These are phyloP conservation scores for Darevskia mixta DNA, from an alignment of 2,797 vertebrate species.

Conservation along the genomic window DNA sequence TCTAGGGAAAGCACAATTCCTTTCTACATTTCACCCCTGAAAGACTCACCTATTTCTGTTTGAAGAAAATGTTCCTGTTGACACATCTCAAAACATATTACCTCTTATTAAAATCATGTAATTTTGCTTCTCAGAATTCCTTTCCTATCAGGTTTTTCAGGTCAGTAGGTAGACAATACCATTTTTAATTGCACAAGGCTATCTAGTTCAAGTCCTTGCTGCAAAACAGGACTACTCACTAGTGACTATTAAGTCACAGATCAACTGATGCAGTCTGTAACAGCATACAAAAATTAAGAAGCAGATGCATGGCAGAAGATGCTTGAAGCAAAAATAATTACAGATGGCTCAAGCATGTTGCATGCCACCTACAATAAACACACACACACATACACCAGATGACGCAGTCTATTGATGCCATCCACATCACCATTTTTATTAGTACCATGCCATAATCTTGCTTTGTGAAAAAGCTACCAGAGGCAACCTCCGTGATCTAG, in stretches of 20 bases:
- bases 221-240: neutral
- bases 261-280: neutral
- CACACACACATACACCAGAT: neutral
- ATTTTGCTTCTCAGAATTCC: neutral
- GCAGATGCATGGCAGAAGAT: neutral
- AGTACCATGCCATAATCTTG: neutral
- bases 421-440: neutral
- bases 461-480: neutral
- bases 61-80: neutral
- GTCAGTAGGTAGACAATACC: neutral
- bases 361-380: neutral
- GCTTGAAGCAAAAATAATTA: slow-evolving; percentile 6
- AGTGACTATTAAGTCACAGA: neutral
- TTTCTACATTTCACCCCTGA: neutral
- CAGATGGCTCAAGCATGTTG: neutral
- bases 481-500: neutral
- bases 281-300: neutral
- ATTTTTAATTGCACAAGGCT: neutral
- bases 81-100: neutral
- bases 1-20: neutral
- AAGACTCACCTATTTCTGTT: neutral
- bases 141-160: neutral
- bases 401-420: neutral
- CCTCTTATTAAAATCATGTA: neutral
- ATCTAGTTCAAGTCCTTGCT: neutral